phyloP scores from a whole-genome alignment of 2,113 vertebrate species.

The Scartelaos histophorus region DNA sequence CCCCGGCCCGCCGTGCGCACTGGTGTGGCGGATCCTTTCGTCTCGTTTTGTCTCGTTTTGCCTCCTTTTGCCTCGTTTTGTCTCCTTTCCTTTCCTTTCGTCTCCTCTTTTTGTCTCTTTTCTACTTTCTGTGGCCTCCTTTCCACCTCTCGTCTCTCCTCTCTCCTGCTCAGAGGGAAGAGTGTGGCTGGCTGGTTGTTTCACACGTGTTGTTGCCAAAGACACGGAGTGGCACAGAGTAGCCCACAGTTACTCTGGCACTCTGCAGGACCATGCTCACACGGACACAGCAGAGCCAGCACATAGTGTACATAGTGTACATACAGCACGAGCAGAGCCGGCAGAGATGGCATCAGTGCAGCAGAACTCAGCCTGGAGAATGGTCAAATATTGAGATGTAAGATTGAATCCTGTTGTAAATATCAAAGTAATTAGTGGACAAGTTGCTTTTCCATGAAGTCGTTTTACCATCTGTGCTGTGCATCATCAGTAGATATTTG shows the following conservation, averaged over 20 bases:
- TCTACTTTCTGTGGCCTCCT: too few species aligned
- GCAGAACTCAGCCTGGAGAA: not conserved
- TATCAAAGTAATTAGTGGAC: too few species aligned
- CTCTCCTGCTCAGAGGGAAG: conserved; percentile 34
- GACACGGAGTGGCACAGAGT: conserved; percentile 46
- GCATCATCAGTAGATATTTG: too few species aligned
- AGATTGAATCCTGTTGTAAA: not conserved
- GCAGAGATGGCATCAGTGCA: not conserved
- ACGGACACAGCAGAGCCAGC: conserved; percentile 16
- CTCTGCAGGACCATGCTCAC: conserved; percentile 44
- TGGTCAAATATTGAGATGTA: not conserved
- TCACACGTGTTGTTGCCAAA: conserved; percentile 62
- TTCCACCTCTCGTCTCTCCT: conserved; percentile 40
- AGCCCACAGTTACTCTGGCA: conserved; percentile 49
- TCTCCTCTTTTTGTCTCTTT: too few species aligned
- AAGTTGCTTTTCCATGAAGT: too few species aligned
- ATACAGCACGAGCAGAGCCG: not conserved
- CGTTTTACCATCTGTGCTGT: too few species aligned
- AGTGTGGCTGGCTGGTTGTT: conserved; percentile 52
- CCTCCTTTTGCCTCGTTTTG: too few species aligned
- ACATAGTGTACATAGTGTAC: conserved; percentile 15
- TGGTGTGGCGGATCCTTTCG: conserved; percentile 16
- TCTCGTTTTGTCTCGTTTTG: conserved; percentile 17
- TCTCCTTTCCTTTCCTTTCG: too few species aligned
- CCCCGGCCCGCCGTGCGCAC: conserved; percentile 22